Conservation (phyloP, 2,888 invertebrate genomes). For the Argyresthia goedartella region DNA sequence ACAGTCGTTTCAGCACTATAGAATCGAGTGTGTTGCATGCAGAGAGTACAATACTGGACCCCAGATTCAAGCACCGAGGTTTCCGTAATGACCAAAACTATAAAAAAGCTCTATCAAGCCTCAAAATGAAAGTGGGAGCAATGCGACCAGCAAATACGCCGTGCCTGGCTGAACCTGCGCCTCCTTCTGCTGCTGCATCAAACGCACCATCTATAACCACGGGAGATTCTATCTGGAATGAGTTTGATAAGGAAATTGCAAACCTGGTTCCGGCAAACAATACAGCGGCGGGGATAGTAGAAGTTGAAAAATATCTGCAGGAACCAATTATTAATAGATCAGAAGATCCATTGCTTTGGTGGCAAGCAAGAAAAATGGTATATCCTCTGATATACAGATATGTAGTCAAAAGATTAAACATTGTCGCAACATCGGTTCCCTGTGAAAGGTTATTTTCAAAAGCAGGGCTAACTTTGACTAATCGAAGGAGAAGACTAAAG, state of each 20-base stretch:
- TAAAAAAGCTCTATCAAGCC: background rate
- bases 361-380: background rate
- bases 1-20: background rate
- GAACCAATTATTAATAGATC: background rate
- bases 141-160: background rate
- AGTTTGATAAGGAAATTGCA: background rate
- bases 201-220: background rate
- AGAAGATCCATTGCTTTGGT: background rate
- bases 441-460: constrained; percentile 1
- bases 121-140: background rate
- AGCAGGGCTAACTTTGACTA: background rate
- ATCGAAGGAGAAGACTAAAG: background rate
- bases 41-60: too few relatives aligned
- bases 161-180: background rate
- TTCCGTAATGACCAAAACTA: background rate
- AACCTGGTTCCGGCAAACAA: background rate
- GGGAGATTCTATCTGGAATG: background rate
- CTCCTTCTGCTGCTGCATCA: background rate
- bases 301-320: background rate
- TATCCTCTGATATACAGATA: background rate
- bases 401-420: background rate
- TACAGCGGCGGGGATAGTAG: background rate
- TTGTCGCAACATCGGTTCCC: background rate
- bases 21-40: too few relatives aligned
- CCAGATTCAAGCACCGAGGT: background rate